Evolutionary conservation across 2,888 invertebrate genomes (phyloP).

Genomic region (Sinhomidia bicolor): DNA sequence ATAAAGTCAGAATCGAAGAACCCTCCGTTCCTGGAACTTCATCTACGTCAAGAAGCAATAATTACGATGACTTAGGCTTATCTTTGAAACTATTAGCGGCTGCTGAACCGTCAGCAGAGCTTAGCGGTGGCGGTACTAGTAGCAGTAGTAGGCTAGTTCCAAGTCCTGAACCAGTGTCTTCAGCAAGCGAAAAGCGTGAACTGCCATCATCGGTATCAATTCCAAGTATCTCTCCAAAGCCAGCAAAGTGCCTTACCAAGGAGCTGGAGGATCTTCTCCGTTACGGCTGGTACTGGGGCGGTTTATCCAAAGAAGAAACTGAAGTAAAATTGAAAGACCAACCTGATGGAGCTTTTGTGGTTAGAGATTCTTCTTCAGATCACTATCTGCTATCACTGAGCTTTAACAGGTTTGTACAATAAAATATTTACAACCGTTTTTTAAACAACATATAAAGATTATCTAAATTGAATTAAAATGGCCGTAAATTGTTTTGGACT

Average conservation of each 20-base stretch:
- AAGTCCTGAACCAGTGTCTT: background rate
- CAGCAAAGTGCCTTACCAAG: slow-evolving; percentile 81
- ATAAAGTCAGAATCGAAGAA: slow-evolving; percentile 34
- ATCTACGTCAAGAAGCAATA: slow-evolving; percentile 54
- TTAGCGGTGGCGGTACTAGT: background rate
- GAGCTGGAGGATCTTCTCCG: slow-evolving; percentile 82
- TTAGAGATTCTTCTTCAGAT: slow-evolving; percentile 89
- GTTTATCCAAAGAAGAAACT: slow-evolving; percentile 87
- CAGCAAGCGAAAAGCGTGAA: background rate
- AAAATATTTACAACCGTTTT: background rate
- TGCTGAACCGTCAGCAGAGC: background rate
- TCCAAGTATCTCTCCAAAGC: slow-evolving; percentile 41
- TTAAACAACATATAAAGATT: background rate
- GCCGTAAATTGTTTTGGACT: background rate
- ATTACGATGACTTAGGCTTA: slow-evolving; percentile 26
- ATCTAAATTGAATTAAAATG: background rate
- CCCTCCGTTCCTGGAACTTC: slow-evolving; percentile 50
- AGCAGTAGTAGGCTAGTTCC: background rate
- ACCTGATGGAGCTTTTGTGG: slow-evolving; percentile 89
- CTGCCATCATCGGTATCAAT: background rate
- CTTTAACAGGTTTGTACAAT: slow-evolving; percentile 84
- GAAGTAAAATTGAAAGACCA: slow-evolving; percentile 87
- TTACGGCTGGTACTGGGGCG: slow-evolving; percentile 92
- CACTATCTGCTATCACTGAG: slow-evolving; percentile 88
- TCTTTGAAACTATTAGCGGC: slow-evolving; percentile 51